These are phyloP conservation scores for Leptoteleia sp. DNA, from an alignment of 1,140 invertebrate species.

Conservation along the genomic window DNA sequence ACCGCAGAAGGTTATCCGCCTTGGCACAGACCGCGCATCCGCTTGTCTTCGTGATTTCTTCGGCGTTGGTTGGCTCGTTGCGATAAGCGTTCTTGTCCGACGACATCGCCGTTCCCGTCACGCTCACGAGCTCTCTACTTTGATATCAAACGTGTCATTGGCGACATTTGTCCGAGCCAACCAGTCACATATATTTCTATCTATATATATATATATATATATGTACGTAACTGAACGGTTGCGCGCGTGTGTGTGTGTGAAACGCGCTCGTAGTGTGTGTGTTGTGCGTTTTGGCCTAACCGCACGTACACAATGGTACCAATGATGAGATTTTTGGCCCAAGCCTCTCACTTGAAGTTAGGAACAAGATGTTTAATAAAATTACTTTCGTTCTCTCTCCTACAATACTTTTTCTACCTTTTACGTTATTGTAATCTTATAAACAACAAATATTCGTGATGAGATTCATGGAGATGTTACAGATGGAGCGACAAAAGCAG, in stretches of 20 bases:
- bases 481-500: no score
- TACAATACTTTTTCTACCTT: no score
- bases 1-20: slow-evolving; percentile 85
- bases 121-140: slow-evolving; percentile 1
- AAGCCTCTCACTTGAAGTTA: no score
- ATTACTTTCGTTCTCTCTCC: no score
- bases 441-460: no score
- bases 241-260: slow-evolving; percentile 1
- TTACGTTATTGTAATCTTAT: no score
- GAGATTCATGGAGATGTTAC: no score
- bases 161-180: slow-evolving; percentile 46
- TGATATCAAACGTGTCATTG: slow-evolving; percentile 56
- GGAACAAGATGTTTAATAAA: no score
- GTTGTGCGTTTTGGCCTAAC: slow-evolving; percentile 13
- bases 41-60: background rate
- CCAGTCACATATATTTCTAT: slow-evolving; percentile 51
- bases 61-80: background rate
- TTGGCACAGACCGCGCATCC: slow-evolving; percentile 83
- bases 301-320: slow-evolving; percentile 48
- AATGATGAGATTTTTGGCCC: no score
- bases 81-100: background rate
- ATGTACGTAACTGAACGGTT: no score
- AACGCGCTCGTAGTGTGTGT: background rate
- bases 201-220: no score
- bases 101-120: slow-evolving; percentile 18